A percentile compares a stretch with the other conserved stretches of the same genome.
phyloP scores from a whole-genome alignment of 1,140 invertebrate genomes.

The Zaprionus nigranus region DNA sequence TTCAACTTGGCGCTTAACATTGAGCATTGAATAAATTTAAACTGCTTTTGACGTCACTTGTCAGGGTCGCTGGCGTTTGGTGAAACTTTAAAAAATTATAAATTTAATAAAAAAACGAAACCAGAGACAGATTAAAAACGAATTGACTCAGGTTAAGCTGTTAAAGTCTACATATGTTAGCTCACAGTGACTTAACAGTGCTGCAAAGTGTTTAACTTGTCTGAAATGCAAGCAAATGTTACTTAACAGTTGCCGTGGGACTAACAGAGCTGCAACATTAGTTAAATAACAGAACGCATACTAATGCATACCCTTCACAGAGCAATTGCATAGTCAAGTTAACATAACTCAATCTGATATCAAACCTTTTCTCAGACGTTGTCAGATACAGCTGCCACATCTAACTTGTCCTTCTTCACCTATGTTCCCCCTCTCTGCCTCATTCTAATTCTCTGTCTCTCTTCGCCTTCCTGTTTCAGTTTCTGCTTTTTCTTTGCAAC shows the following conservation, averaged over 20 bases:
- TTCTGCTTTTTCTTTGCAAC: background rate
- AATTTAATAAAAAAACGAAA: background rate
- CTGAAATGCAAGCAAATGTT: background rate
- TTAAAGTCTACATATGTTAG: background rate
- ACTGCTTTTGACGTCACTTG: background rate
- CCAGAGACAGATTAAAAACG: background rate
- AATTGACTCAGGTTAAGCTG: background rate
- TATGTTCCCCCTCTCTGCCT: background rate
- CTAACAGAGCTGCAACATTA: background rate
- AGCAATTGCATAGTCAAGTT: background rate
- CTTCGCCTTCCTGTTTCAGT: background rate
- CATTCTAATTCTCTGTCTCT: background rate
- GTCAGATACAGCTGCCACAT: background rate
- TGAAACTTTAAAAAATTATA: background rate
- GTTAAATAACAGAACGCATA: too few relatives aligned
- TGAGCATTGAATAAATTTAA: background rate
- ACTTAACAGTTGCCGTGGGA: too few relatives aligned
- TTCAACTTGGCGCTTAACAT: slow-evolving; percentile 23
- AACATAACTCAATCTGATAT: background rate
- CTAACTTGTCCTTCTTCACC: background rate
- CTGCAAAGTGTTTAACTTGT: background rate
- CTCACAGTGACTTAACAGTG: background rate
- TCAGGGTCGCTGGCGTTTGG: background rate
- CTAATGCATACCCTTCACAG: background rate
- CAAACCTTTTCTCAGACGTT: background rate